phyloP scores from a whole-genome alignment of 2,888 invertebrate species.

The Eledone cirrhosa region DNA sequence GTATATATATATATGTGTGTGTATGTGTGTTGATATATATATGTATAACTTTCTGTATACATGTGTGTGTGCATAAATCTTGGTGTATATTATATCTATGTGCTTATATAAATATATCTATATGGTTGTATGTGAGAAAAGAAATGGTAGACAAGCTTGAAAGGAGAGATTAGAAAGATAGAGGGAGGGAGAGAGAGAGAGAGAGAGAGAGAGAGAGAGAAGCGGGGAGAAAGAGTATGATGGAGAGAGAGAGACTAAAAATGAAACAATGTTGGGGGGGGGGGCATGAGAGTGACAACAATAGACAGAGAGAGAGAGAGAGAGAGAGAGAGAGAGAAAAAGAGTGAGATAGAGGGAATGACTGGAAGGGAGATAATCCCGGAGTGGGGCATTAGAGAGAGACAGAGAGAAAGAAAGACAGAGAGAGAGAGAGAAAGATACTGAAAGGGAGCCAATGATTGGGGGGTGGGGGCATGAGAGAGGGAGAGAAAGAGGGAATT shows the following conservation, averaged over 20 bases:
- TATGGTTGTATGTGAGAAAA: too few relatives aligned
- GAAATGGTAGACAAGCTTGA: too few relatives aligned
- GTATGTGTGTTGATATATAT: too few relatives aligned
- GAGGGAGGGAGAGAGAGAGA: too few relatives aligned
- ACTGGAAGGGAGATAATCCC: neutral
- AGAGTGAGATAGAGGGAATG: neutral
- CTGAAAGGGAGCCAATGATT: neutral
- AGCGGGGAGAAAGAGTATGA: neutral
- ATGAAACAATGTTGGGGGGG: neutral
- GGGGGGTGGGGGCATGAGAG: neutral
- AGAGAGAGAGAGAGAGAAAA: neutral
- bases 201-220: neutral
- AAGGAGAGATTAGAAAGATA: too few relatives aligned
- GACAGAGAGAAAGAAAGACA: neutral
- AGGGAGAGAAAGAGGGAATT: neutral
- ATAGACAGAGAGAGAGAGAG: neutral
- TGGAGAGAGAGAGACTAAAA: neutral
- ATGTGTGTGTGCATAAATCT: too few relatives aligned
- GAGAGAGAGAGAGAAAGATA: neutral
- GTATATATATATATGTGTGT: too few relatives aligned
- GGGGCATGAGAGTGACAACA: neutral
- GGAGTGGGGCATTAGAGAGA: neutral
- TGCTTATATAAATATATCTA: too few relatives aligned
- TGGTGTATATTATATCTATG: too few relatives aligned
- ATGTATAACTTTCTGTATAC: too few relatives aligned